phyloP scores from a whole-genome alignment of 1,140 invertebrate species.

The Drosophila orosa region DNA sequence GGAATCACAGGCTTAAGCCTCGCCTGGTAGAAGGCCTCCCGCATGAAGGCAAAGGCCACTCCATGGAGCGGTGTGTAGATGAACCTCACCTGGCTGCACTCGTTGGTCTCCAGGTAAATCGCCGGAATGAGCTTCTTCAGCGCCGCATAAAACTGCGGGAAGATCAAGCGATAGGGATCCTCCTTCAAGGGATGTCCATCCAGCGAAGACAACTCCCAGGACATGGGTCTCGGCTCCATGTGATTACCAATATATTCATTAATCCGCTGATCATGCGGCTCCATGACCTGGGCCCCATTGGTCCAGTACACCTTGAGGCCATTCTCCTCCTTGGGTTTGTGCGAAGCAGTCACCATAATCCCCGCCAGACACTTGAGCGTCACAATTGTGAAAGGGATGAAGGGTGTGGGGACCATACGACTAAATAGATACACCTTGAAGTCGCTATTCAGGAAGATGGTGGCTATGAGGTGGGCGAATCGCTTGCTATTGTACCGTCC shows the following conservation, averaged over 20 bases:
- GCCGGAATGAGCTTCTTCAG: conserved; percentile 36
- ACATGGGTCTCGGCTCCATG: conserved; percentile 86
- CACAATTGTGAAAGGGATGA: conserved; percentile 93
- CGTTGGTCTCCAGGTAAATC: conserved; percentile 51
- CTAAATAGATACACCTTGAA: conserved; percentile 95
- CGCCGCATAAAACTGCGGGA: conserved; percentile 38
- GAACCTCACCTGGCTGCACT: conserved; percentile 68
- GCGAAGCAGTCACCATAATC: conserved; percentile 98
- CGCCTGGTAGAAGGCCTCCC: conserved; percentile 90
- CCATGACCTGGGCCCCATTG: conserved; percentile 97
- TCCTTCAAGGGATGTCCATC: conserved; percentile 18
- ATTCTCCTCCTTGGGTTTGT: conserved; percentile 99
- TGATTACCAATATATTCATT: conserved; percentile 91
- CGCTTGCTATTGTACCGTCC: conserved; percentile 96
- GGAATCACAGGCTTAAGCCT: conserved; percentile 91
- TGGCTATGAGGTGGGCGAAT: conserved; percentile 95
- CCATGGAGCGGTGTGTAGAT: conserved; percentile 98
- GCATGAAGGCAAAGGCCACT: conserved; percentile 94
- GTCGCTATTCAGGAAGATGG: conserved; percentile 91
- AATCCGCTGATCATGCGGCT: conserved; percentile 95
- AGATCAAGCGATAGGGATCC: conserved; percentile 58
- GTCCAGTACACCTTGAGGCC: conserved; percentile 99
- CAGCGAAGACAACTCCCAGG: conserved; percentile 54
- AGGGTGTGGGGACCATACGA: conserved; percentile 95
- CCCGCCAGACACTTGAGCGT: conserved; percentile 91